Evolutionary conservation across 2,797 vertebrate species (phyloP), one percentile per base, ranked within the genome.

Genomic region (Argyrosomus regius): DNA sequence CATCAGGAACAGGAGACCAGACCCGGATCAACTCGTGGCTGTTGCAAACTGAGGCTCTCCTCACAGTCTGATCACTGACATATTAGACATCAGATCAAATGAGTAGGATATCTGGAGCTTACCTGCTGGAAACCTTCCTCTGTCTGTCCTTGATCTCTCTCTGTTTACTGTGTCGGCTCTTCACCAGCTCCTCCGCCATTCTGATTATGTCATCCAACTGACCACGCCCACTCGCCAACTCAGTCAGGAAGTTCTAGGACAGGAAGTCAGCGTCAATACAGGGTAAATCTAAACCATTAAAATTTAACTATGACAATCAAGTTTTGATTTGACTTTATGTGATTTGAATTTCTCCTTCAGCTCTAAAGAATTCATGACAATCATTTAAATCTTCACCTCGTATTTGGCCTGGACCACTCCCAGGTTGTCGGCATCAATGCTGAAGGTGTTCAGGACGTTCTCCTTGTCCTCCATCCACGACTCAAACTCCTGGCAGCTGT

Each of bases 391-490:
- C 26, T 26, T 75, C 85, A 97, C 97, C 97, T 98, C 94, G 4
- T 96, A 97, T 87, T 97, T 96, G 85, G 96, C 95, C 84, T 96
- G 96, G 22, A 91, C 82, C 54, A 87, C 91, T 2, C 94, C 96
- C 68, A 96, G 90, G 76, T 96, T 93, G 66, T 95, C 91, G 0
- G 92, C 72, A 26, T 93, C 91, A 52, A 95, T 93, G 75, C 90
- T 95, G 87, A 97, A 94, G 17, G 92, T 93, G 50, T 87, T 91
- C 61, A 98, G 95, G 78, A 97, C 67, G 1, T 93, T 96, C 52
- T 96, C 96, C 86, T 97, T 97, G 82, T 97, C 95, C 57, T 95
- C 94, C 93, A 98, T 95, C 98, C 97, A 98, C 0, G 96, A 97
- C 78, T 95, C 96, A 83, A 98, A 97, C 87, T 97, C 97, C 83